Base-by-base conservation (phyloP, 2,888 invertebrate genomes). In the Leptinotarsa rubiginosa region DNA sequence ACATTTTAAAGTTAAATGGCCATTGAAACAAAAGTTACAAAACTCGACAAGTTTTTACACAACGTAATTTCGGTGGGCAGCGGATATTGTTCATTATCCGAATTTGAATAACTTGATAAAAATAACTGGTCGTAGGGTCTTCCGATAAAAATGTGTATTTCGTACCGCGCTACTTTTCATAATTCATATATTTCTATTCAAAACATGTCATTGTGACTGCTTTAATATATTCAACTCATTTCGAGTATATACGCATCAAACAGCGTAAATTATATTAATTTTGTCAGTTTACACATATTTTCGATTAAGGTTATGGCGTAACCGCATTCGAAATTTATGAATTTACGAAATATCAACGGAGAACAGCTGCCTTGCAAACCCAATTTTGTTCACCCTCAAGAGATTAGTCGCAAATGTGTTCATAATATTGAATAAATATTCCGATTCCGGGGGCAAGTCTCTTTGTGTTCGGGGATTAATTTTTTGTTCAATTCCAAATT, bases 371-470 rank as follows among this genome's bases (percentile, higher is more conserved):
- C 52, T 13, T 50, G 62, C 56, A 47, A 56, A 62, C 62, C 78
- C 69, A 56, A 59, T 75, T 74, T 47, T 25, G 25, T 65, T 70
- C 65, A 69, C 78, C 78, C 75, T 76, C 56, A 71, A 69, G 67
- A 77, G 78, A 80, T 79, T 75, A 78, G 75, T 72, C 47, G 72
- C 75, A 79, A 80, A 82, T 80, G 80, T 81, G 81, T 81, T 83
- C 82, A 80, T 84, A 85, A 86, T 85, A 82, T 84, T 83, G 84
- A 84, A 84, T 85, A 86, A 85, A 85, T 85, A 84, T 83, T 81
- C 79, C 81, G 80, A 79, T 79, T 80, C 81, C 80, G 78, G 81
- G 84, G 83, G 80, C 82, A 78, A 80, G 81, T 77, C 65, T 77
- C 77, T 82, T 85, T 86, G 86, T 86, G 66, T 70, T 59, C 62